Evolutionary conservation across 2,888 invertebrate genomes (phyloP).

Genomic region (Ferrisia virgata): DNA sequence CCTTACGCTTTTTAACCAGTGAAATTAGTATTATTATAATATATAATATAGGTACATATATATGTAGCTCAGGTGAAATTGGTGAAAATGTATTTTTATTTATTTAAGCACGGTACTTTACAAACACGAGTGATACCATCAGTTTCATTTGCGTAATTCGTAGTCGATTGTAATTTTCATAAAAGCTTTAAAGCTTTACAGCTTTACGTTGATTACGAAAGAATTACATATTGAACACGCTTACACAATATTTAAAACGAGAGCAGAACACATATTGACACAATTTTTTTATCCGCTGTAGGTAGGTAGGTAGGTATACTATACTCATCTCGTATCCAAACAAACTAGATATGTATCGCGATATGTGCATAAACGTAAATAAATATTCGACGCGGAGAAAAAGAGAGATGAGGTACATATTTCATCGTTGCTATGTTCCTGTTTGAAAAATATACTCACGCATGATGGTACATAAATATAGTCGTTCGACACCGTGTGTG

Average conservation of each 20-base stretch:
- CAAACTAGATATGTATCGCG: background rate
- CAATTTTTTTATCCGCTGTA: background rate
- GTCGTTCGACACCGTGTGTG: background rate
- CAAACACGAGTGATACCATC: too few species aligned
- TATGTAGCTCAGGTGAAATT: too few species aligned
- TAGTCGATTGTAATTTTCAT: background rate
- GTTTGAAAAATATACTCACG: background rate
- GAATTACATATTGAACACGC: background rate
- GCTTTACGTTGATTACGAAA: background rate
- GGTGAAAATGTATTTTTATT: too few species aligned
- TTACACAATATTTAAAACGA: background rate
- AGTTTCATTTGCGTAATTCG: too few species aligned
- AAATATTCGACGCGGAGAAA: background rate
- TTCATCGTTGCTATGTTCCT: background rate
- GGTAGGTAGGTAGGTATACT: background rate
- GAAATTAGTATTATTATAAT: too few species aligned
- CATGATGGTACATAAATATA: too few species aligned
- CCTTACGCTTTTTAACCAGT: too few species aligned
- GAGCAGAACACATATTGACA: background rate
- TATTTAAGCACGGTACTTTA: too few species aligned
- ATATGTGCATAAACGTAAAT: too few species aligned
- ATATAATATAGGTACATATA: too few species aligned
- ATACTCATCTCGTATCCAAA: background rate
- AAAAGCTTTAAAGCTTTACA: too few species aligned
- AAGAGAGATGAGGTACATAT: background rate